These are phyloP conservation scores for Oryzias javanicus DNA, from an alignment of 2,113 vertebrate genomes.

Conservation along the genomic window DNA sequence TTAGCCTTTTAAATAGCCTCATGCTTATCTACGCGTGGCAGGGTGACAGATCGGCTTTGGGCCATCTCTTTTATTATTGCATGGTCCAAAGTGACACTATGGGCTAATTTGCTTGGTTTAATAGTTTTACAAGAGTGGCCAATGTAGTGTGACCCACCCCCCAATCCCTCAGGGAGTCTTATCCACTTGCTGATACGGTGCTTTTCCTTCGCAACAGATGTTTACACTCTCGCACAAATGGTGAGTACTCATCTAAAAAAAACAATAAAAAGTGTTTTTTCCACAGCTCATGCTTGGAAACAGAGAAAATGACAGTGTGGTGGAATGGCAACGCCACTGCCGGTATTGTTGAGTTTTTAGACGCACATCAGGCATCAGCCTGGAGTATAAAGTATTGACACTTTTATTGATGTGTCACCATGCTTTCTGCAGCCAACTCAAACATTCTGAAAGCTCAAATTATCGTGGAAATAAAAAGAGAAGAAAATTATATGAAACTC, in stretches of 20 bases:
- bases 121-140: slow-evolving; percentile 39
- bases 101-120: slow-evolving; percentile 43
- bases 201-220: slow-evolving; percentile 36
- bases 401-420: too few relatives aligned
- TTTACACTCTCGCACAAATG: slow-evolving; percentile 32
- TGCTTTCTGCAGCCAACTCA: too few relatives aligned
- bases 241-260: slow-evolving; percentile 20
- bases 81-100: slow-evolving; percentile 16
- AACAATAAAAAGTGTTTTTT: slow-evolving; percentile 3
- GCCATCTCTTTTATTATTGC: slow-evolving; percentile 26
- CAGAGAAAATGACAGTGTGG: background rate
- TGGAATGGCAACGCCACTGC: too few relatives aligned
- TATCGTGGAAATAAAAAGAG: too few relatives aligned
- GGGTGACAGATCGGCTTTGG: slow-evolving; percentile 16
- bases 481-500: too few relatives aligned
- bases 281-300: background rate
- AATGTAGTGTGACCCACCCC: slow-evolving; percentile 14
- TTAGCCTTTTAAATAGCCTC: slow-evolving; percentile 17
- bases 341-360: too few relatives aligned
- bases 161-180: slow-evolving; percentile 10
- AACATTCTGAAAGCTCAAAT: too few relatives aligned
- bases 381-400: too few relatives aligned
- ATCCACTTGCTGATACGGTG: slow-evolving; percentile 24
- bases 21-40: slow-evolving; percentile 9
- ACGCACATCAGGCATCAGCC: too few relatives aligned